Percentiles rank a stretch among this genome's conserved stretches.
Evolutionary conservation across 2,113 vertebrate genomes (phyloP).

Genomic region (Psettodes erumei): DNA sequence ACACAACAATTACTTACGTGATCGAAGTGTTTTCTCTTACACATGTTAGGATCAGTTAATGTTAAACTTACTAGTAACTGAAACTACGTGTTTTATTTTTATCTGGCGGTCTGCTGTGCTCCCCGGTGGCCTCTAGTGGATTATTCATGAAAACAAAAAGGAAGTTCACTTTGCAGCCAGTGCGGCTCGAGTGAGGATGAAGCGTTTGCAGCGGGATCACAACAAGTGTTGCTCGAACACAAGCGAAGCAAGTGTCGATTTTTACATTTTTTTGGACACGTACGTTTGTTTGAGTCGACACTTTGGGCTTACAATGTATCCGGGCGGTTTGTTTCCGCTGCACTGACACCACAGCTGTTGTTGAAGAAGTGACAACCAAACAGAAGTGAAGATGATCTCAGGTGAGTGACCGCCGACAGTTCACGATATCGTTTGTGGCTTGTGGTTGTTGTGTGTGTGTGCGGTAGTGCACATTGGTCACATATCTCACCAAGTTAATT

Average conservation of each 20-base stretch:
- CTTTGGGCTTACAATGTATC: background rate
- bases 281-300: background rate
- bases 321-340: background rate
- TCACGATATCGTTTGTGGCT: background rate
- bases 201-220: background rate
- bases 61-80: too few species aligned
- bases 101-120: background rate
- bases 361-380: background rate
- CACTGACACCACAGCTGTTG: slow-evolving; percentile 8
- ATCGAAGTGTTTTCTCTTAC: background rate
- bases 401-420: slow-evolving; percentile 52
- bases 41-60: background rate
- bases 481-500: too few species aligned
- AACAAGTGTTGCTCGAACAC: background rate
- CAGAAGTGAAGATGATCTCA: slow-evolving; percentile 56
- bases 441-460: background rate
- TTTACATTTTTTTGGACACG: background rate
- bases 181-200: background rate
- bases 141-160: background rate
- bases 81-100: too few species aligned
- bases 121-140: slow-evolving; percentile 54
- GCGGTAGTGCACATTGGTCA: background rate
- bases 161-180: background rate
- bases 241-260: background rate
- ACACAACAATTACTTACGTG: background rate